Evolutionary conservation across 2,113 vertebrate species (phyloP).

Genomic region (Osmerus mordax): DNA sequence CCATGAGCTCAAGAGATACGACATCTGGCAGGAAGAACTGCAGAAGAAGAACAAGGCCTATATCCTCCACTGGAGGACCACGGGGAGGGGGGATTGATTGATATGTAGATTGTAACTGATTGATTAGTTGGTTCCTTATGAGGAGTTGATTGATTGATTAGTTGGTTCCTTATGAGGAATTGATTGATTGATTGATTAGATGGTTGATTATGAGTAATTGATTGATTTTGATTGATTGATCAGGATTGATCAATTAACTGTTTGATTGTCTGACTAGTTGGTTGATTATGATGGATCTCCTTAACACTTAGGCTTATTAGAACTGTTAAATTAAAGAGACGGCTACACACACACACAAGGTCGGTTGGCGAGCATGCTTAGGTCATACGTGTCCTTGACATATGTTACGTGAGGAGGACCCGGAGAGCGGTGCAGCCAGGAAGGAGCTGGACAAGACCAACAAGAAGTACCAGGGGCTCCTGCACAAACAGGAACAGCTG

Average conservation of each 20-base stretch:
- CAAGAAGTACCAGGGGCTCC: slow-evolving; percentile 90
- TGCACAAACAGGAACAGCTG: slow-evolving; percentile 93
- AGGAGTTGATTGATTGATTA: too few species aligned
- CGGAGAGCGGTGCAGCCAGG: slow-evolving; percentile 86
- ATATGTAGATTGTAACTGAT: too few species aligned
- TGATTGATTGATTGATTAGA: not conserved
- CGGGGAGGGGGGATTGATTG: not conserved
- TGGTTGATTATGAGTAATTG: too few species aligned
- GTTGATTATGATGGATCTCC: too few species aligned
- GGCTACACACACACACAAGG: too few species aligned
- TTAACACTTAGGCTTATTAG: too few species aligned
- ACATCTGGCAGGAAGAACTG: slow-evolving; percentile 94
- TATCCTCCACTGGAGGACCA: slow-evolving; percentile 79
- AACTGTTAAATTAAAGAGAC: too few species aligned
- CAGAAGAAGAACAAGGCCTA: slow-evolving; percentile 93
- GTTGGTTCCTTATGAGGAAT: not conserved
- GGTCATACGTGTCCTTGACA: slow-evolving; percentile 72
- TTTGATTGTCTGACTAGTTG: too few species aligned
- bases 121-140: too few species aligned
- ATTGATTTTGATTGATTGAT: not conserved
- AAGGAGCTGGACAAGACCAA: slow-evolving; percentile 93
- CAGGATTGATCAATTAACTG: too few species aligned
- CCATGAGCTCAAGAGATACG: slow-evolving; percentile 93
- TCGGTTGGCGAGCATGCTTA: too few species aligned
- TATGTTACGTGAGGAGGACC: slow-evolving; percentile 84